A percentile compares a stretch with the other conserved stretches of the same genome.
These are phyloP conservation scores for Homalodisca vitripennis DNA, from an alignment of 1,140 invertebrate species.

Conservation along the genomic window DNA sequence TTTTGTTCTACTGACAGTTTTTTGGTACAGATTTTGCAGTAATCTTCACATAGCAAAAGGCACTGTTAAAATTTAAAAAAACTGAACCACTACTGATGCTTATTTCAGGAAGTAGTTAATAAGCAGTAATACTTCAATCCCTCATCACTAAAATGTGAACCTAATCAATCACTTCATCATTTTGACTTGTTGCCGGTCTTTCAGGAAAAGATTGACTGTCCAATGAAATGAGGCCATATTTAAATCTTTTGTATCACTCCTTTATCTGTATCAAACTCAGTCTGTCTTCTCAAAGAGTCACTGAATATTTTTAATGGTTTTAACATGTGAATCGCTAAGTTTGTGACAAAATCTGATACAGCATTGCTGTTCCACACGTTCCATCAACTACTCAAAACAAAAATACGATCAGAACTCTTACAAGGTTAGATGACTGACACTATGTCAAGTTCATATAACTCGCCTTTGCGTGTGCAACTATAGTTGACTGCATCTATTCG, in stretches of 20 bases:
- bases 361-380: neutral
- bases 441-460: too few species aligned
- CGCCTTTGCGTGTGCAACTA: too few species aligned
- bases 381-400: too few species aligned
- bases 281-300: neutral
- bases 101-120: neutral
- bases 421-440: too few species aligned
- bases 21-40: slow-evolving; percentile 13
- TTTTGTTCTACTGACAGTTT: neutral
- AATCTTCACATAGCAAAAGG: slow-evolving; percentile 2
- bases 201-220: neutral
- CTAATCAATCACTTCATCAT: neutral
- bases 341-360: neutral
- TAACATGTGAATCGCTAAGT: too few species aligned
- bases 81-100: too few species aligned
- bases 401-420: too few species aligned
- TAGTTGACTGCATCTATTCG: too few species aligned
- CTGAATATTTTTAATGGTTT: neutral
- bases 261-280: neutral
- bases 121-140: neutral
- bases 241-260: neutral
- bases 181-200: slow-evolving; percentile 10
- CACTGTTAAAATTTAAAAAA: neutral
- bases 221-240: neutral
- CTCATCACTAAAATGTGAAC: neutral